Percentiles rank a stretch among this genome's conserved stretches.
Conservation (phyloP, 2,888 invertebrate genomes). For the Rhamphomyia laevipes region DNA sequence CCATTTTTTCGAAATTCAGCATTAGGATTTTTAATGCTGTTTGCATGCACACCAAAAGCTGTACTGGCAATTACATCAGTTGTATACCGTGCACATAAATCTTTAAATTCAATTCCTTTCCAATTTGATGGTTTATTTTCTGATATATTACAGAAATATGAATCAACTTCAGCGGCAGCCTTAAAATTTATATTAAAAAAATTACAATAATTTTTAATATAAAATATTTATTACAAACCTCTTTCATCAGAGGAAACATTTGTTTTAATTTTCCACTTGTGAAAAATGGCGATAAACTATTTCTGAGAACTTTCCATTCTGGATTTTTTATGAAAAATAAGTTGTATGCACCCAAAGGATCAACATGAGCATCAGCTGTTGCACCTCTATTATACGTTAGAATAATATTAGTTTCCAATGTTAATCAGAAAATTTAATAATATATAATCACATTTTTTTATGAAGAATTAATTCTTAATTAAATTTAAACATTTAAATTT, state of each 20-base stretch:
- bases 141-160: background rate
- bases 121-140: background rate
- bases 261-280: slow-evolving; percentile 33
- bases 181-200: background rate
- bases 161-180: background rate
- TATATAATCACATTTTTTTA: too few relatives aligned
- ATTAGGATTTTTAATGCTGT: slow-evolving; percentile 35
- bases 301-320: slow-evolving; percentile 36
- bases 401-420: too few relatives aligned
- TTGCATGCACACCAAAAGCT: slow-evolving; percentile 39
- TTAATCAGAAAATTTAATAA: too few relatives aligned
- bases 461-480: too few relatives aligned
- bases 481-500: background rate
- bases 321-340: slow-evolving; percentile 38
- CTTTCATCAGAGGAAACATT: slow-evolving; percentile 31
- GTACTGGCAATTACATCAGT: slow-evolving; percentile 39
- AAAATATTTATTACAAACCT: slow-evolving; percentile 18
- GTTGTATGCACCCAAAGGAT: slow-evolving; percentile 34
- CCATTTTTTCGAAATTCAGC: slow-evolving; percentile 37
- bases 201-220: background rate
- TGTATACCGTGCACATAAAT: slow-evolving; percentile 31
- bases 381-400: background rate
- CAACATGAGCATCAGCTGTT: slow-evolving; percentile 25
- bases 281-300: slow-evolving; percentile 39
- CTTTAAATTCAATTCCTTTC: slow-evolving; percentile 26